Percentiles rank a stretch among this genome's conserved stretches.
Evolutionary conservation across 2,797 vertebrate genomes (phyloP).

Genomic region (Aeoliscus strigatus): DNA sequence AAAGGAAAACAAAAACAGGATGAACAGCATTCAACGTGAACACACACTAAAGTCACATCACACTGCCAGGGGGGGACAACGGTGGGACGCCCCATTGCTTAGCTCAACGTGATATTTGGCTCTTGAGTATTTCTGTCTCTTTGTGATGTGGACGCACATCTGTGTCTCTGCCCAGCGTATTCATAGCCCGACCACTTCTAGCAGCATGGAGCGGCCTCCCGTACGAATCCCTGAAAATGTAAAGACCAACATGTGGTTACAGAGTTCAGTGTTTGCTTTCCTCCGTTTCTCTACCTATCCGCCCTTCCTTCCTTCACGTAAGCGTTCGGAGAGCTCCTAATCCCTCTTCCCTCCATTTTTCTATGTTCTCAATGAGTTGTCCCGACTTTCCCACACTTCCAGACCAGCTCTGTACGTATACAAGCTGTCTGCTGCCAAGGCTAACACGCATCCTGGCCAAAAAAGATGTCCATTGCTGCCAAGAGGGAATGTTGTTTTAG

Average conservation of each 20-base stretch:
- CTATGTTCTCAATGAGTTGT: conserved; percentile 1
- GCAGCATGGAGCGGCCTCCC: conserved; percentile 19
- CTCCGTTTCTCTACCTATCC: neutral
- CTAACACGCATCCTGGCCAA: conserved; percentile 39
- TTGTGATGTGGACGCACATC: conserved; percentile 61
- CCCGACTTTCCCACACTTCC: conserved; percentile 57
- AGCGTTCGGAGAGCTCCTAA: neutral
- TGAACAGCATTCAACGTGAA: too few relatives aligned
- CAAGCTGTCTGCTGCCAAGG: conserved; percentile 34
- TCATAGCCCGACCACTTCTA: conserved; percentile 40
- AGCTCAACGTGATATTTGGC: conserved; percentile 53
- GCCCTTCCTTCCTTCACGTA: neutral
- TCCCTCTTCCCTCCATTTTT: neutral
- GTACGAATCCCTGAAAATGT: conserved; percentile 1
- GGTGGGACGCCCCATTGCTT: conserved; percentile 19
- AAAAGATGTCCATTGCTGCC: conserved; percentile 52
- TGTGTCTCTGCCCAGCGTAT: conserved; percentile 51
- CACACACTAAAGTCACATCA: neutral
- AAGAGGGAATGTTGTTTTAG: conserved; percentile 48
- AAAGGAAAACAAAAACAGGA: too few relatives aligned
- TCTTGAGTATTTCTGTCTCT: conserved; percentile 36
- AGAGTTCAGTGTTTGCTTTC: neutral
- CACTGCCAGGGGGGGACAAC: conserved; percentile 11
- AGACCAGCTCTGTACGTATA: conserved; percentile 23
- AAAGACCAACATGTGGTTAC: conserved; percentile 2